Base-by-base conservation (phyloP, 1,140 invertebrate species). In the Drosophila repleta region DNA sequence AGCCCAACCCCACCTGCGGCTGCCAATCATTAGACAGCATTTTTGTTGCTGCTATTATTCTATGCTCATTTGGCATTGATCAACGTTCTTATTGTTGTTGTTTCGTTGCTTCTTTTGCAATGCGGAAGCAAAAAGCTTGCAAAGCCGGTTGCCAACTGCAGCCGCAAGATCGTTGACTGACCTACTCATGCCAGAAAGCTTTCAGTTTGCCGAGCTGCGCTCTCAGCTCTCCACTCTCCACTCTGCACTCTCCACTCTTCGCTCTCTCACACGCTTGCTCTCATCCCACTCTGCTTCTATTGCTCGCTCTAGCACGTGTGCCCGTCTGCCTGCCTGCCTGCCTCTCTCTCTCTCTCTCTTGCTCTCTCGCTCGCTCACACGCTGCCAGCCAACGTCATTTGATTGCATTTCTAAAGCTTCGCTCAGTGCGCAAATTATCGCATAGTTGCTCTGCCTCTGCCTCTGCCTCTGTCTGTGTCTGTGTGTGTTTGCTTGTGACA, bases 351-450 rank as follows among this genome's bases (percentile, higher is more conserved):
- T 37, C 35, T n/a, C 37, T 39, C 13, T 3, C 37, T 39, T 0
- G 18, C 18, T 20, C 48, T 49, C 39, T 58, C 56, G 32, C 51
- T 24, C n/a, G 13, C 45, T 41, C 43, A 17, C 37, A 57, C 46
- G 41, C 24, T 39, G 35, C 58, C 10, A 76, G 88, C 79, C 60
- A 88, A 87, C 83, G 83, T 88, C 84, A 87, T 87, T 87, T 87
- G 83, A 87, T 87, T 87, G 82, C 82, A 87, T 87, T 87, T 88
- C 71, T 87, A 87, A 87, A 87, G 82, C 82, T 87, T 87, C 82
- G 71, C 61, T 87, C 83, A 65, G 71, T 63, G 58, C 74, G 68
- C 53, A 85, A 66, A 85, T 87, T 87, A 85, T 87, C 82, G 74
- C 81, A 87, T 75, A 74, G 20, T 73, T 58, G 18, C 8, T 29